A percentile compares a stretch with the other conserved stretches of the same genome.
Conservation (phyloP, 2,113 vertebrate species). For the Accipiter cooperii region DNA sequence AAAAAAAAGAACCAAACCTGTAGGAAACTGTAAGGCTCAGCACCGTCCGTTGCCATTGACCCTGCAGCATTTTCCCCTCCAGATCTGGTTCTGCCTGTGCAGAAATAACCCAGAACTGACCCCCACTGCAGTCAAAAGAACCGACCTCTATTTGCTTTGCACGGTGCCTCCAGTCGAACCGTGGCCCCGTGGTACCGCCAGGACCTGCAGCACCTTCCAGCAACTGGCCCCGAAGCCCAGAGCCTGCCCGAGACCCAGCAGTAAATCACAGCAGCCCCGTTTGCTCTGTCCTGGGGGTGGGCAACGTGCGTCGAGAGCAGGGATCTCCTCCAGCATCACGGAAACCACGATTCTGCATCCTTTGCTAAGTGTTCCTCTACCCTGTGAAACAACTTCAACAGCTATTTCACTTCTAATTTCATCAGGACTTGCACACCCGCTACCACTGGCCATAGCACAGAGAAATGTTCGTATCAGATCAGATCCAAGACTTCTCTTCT, state of each 20-base stretch:
- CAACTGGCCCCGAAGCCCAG: rapidly evolving
- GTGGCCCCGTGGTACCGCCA: rapidly evolving
- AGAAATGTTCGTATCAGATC: background rate
- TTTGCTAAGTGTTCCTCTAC: background rate
- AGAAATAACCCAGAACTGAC: background rate
- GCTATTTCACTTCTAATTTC: rapidly evolving
- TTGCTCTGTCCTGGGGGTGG: background rate
- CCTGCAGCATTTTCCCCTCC: background rate
- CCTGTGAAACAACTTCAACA: background rate
- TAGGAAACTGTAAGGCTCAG: background rate
- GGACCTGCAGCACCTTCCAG: background rate
- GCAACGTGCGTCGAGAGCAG: rapidly evolving
- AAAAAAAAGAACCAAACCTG: background rate
- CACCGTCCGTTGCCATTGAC: background rate
- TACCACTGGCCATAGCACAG: background rate
- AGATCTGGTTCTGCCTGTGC: background rate
- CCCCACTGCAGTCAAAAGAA: background rate
- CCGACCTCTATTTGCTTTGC: background rate
- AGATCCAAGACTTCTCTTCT: background rate
- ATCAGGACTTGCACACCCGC: background rate
- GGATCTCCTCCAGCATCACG: background rate
- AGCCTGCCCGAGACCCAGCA: background rate
- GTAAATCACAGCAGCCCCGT: rapidly evolving
- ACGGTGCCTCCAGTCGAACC: rapidly evolving
- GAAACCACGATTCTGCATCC: background rate